These are phyloP conservation scores for Plagiodera versicolora DNA, from an alignment of 2,888 invertebrate species.

Conservation along the genomic window DNA sequence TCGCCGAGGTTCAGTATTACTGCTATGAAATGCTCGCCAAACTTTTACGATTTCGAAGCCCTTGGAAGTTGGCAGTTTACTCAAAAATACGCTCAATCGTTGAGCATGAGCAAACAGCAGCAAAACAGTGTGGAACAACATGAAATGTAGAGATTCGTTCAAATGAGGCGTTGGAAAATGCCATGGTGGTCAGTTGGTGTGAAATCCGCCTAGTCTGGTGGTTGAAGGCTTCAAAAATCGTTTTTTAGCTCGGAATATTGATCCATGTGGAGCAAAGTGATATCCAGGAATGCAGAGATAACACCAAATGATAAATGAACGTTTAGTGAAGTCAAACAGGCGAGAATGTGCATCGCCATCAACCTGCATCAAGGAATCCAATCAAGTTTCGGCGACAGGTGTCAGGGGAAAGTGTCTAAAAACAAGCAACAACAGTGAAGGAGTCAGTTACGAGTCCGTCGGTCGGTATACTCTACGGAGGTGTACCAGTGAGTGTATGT, in stretches of 20 bases:
- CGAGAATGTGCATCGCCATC: not conserved
- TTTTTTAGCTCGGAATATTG: too few relatives aligned
- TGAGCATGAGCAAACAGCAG: too few relatives aligned
- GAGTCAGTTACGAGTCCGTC: constrained; percentile 15
- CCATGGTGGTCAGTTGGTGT: too few relatives aligned
- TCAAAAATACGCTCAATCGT: not conserved
- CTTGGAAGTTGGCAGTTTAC: not conserved
- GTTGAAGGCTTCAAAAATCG: too few relatives aligned
- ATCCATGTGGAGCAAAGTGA: too few relatives aligned
- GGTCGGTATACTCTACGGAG: constrained; percentile 41
- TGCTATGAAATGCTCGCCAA: not conserved
- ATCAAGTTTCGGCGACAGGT: constrained; percentile 14
- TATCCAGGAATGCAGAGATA: too few relatives aligned
- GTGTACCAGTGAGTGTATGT: constrained; percentile 31
- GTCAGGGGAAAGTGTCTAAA: constrained; percentile 20
- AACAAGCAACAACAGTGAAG: not conserved
- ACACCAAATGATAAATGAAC: not conserved
- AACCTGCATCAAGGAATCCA: not conserved
- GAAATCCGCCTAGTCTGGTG: too few relatives aligned
- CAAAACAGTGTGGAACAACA: too few relatives aligned
- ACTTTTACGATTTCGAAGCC: not conserved
- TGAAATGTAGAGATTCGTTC: too few relatives aligned
- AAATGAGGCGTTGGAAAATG: too few relatives aligned
- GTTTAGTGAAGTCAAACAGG: not conserved
- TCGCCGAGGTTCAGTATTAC: not conserved